Percentiles rank a stretch among this genome's conserved stretches.
These are phyloP conservation scores for Scarus forsteni DNA, from an alignment of 2,797 vertebrate species.

Conservation along the genomic window DNA sequence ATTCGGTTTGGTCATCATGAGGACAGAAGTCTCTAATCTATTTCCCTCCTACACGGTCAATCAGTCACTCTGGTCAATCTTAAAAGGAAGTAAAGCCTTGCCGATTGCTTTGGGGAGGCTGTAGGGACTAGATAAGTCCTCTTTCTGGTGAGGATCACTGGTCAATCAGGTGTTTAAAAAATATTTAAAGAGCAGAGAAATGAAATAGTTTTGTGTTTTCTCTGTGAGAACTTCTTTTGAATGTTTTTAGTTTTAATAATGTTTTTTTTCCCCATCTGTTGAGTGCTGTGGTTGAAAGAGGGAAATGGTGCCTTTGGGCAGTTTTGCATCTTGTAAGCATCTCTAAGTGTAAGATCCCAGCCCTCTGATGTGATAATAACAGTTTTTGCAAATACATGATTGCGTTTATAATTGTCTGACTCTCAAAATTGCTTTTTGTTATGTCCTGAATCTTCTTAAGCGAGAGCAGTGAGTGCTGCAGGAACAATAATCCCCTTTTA, in stretches of 20 bases:
- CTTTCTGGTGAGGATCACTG: neutral
- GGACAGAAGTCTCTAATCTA: neutral
- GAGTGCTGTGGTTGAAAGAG: neutral
- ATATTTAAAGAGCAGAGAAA: too few species aligned
- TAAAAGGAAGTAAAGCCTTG: neutral
- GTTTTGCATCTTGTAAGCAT: neutral
- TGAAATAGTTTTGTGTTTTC: too few species aligned
- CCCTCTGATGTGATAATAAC: conserved; percentile 11
- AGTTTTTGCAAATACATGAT: neutral
- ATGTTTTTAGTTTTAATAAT: neutral
- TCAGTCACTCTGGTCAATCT: conserved; percentile 1
- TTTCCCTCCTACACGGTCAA: neutral
- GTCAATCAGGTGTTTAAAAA: too few species aligned
- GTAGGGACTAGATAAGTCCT: neutral
- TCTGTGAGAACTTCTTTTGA: too few species aligned
- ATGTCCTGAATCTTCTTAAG: neutral
- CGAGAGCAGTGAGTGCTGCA: neutral
- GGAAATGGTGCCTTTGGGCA: conserved; percentile 1
- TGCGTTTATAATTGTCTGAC: neutral
- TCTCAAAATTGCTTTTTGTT: neutral
- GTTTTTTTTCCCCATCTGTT: neutral
- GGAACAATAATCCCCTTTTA: too few species aligned
- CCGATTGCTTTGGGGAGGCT: neutral
- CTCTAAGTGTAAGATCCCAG: conserved; percentile 2
- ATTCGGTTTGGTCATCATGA: neutral